Conservation (phyloP, 2,888 invertebrate species). For the Branchellion lobata region DNA sequence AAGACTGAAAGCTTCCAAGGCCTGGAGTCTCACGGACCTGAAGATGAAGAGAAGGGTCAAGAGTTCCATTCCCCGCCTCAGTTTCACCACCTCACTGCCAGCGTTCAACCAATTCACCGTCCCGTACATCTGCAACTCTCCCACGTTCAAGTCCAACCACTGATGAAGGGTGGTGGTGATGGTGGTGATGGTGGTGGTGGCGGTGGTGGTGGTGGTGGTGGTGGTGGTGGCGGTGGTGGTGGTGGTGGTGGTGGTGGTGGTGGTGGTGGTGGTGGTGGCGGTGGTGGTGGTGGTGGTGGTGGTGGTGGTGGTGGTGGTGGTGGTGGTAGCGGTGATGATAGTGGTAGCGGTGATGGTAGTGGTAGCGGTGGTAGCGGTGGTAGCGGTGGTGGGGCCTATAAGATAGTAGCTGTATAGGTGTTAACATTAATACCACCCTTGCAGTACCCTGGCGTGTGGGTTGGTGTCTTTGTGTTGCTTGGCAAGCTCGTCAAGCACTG, state of each 20-base stretch:
- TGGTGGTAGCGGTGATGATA: background rate
- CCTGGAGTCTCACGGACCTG: no score
- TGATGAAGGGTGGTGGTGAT: constrained; percentile 48
- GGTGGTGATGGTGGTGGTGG: no score
- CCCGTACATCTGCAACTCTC: constrained; percentile 93
- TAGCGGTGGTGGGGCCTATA: background rate
- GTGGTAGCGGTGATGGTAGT: background rate
- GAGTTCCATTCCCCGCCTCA: constrained; percentile 90
- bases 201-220: background rate
- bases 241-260: no score
- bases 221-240: background rate
- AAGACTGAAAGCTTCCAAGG: no score
- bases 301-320: background rate
- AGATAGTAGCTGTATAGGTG: background rate
- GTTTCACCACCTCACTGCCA: constrained; percentile 93
- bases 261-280: no score
- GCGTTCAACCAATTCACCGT: constrained; percentile 98
- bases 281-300: no score
- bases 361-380: no score
- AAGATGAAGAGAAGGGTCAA: constrained; percentile 99
- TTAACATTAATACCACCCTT: background rate
- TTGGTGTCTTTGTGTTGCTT: constrained; percentile 58
- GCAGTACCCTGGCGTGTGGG: constrained; percentile 72
- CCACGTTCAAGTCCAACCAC: constrained; percentile 88
- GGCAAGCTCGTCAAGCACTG: constrained; percentile 88